Evolutionary conservation across 2,797 vertebrate species (phyloP).

Genomic region (Helicolenus hilgendorfi): DNA sequence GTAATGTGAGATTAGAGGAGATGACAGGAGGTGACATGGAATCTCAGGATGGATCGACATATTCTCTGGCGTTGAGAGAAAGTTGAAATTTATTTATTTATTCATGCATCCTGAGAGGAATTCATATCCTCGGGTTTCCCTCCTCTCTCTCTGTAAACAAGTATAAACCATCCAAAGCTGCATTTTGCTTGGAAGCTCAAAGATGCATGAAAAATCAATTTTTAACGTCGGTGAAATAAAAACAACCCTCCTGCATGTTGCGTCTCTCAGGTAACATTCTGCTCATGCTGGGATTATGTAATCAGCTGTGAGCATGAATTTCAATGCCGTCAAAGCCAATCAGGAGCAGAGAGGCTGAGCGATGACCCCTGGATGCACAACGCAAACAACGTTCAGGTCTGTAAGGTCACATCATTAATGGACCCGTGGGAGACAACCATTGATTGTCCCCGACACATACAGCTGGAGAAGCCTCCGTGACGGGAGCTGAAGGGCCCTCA

Average conservation of each 20-base stretch:
- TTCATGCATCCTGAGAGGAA: not conserved
- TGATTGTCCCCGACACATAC: not conserved
- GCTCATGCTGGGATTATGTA: not conserved
- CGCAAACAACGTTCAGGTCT: not conserved
- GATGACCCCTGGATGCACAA: not conserved
- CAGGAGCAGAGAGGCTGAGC: not conserved
- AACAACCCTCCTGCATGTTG: too few species aligned
- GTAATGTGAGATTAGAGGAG: not conserved
- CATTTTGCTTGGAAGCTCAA: not conserved
- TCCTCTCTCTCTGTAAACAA: not conserved
- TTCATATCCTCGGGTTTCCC: not conserved
- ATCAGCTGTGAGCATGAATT: constrained; percentile 16
- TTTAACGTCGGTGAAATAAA: not conserved
- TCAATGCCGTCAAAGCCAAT: not conserved
- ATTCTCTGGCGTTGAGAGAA: not conserved
- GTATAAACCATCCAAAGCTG: not conserved
- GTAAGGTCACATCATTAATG: not conserved
- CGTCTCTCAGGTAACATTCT: not conserved
- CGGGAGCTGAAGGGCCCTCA: not conserved
- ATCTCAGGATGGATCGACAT: not conserved
- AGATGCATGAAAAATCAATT: not conserved
- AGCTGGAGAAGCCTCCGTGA: not conserved
- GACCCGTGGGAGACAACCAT: not conserved
- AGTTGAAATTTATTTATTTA: not conserved
- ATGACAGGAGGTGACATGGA: not conserved